Evolutionary conservation across 2,113 vertebrate genomes (phyloP).

Genomic region (Hypocryptadius cinnamomeus): DNA sequence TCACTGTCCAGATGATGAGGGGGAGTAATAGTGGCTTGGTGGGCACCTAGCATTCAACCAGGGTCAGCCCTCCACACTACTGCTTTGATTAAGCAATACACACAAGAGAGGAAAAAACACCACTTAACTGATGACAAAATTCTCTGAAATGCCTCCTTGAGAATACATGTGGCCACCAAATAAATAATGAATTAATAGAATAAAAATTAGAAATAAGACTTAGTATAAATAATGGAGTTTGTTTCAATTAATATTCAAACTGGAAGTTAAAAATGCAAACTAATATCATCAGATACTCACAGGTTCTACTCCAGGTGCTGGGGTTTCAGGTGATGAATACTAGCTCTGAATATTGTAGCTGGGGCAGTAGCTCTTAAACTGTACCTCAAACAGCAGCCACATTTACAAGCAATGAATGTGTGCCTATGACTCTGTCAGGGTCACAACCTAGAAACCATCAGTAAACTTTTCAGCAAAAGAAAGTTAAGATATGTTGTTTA

Average conservation of each 20-base stretch:
- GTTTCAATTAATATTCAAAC: neutral
- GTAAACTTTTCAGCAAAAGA: neutral
- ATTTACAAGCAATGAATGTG: neutral
- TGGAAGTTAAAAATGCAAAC: neutral
- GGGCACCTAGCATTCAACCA: neutral
- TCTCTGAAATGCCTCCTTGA: neutral
- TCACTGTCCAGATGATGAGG: neutral
- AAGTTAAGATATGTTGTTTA: neutral
- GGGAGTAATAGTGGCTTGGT: neutral
- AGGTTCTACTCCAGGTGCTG: constrained; percentile 57
- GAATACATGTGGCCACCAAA: neutral
- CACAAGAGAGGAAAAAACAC: neutral
- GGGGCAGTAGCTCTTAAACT: constrained; percentile 42
- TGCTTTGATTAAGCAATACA: neutral
- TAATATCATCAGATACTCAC: neutral
- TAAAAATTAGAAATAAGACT: neutral
- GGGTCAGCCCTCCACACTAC: neutral
- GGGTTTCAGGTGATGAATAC: constrained; percentile 46
- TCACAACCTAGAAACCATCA: constrained; percentile 38
- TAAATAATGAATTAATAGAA: neutral
- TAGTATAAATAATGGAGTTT: neutral
- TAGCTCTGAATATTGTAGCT: constrained; percentile 50
- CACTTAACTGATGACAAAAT: neutral
- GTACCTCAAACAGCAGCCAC: constrained; percentile 61
- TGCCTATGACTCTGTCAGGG: neutral